Percentiles rank a stretch among this genome's conserved stretches.
Conservation (phyloP, 2,113 vertebrate genomes). For the Protobothrops mucrosquamatus region DNA sequence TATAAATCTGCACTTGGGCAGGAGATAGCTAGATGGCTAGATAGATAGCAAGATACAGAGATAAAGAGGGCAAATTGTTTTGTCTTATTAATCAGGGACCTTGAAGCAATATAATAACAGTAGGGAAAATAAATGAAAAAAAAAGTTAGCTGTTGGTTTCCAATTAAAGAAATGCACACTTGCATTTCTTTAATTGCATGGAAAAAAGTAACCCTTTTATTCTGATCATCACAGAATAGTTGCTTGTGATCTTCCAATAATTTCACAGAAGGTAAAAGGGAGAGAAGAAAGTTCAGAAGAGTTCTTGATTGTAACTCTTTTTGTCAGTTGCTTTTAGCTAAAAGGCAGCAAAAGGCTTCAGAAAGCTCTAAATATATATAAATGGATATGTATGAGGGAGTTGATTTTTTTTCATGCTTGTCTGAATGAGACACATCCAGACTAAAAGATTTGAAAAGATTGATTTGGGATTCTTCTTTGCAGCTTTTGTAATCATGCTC, state of each 20-base stretch:
- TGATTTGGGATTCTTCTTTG: not conserved
- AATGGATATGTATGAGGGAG: not conserved
- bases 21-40: not conserved
- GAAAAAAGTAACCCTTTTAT: not conserved
- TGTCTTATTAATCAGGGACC: not conserved
- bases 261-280: not conserved
- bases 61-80: not conserved
- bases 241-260: not conserved
- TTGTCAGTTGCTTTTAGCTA: not conserved
- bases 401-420: not conserved
- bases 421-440: not conserved
- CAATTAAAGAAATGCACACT: not conserved
- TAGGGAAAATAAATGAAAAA: not conserved
- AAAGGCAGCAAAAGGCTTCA: not conserved
- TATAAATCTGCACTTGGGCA: not conserved
- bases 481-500: not conserved
- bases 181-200: not conserved
- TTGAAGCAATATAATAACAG: not conserved
- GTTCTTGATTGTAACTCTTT: not conserved
- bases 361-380: not conserved
- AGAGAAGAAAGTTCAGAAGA: not conserved
- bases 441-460: not conserved
- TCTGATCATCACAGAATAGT: not conserved
- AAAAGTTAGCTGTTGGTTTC: not conserved
- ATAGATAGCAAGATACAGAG: not conserved